Conservation (phyloP, 1,140 invertebrate genomes). For the Orchesella cincta region DNA sequence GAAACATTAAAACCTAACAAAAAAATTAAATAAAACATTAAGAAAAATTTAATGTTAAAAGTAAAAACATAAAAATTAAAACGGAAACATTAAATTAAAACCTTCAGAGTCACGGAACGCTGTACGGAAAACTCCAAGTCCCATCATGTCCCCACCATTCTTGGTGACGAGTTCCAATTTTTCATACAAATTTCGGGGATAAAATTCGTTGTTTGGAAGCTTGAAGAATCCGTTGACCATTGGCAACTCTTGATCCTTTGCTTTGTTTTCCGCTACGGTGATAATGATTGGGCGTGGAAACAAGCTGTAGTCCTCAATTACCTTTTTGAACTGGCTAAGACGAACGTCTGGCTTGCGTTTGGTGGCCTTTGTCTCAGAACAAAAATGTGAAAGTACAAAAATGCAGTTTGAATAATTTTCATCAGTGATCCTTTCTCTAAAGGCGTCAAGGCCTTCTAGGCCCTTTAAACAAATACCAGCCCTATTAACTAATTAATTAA, state of each 20-base stretch:
- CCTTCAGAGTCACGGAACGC: slow-evolving; percentile 31
- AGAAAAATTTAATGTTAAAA: too few species aligned
- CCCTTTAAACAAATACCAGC: slow-evolving; percentile 36
- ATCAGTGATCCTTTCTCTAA: slow-evolving; percentile 31
- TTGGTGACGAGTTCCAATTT: slow-evolving; percentile 24
- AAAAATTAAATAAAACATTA: too few species aligned
- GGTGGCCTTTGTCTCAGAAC: not conserved
- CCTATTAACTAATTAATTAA: too few species aligned
- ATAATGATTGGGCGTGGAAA: slow-evolving; percentile 33
- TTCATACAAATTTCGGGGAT: slow-evolving; percentile 34
- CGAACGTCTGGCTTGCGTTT: not conserved
- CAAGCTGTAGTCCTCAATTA: slow-evolving; percentile 32
- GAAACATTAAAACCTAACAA: too few species aligned
- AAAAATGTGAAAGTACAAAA: slow-evolving; percentile 38
- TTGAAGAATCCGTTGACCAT: slow-evolving; percentile 32
- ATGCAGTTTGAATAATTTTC: slow-evolving; percentile 37
- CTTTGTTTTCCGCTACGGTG: slow-evolving; percentile 32
- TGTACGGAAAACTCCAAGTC: slow-evolving; percentile 22
- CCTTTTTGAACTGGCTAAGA: slow-evolving; percentile 17
- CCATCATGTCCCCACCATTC: not conserved
- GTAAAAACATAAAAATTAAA: too few species aligned
- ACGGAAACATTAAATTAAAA: too few species aligned
- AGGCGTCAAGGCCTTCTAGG: slow-evolving; percentile 19
- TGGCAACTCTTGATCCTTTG: slow-evolving; percentile 7
- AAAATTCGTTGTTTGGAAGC: slow-evolving; percentile 38